Base-by-base conservation (phyloP, 2,113 vertebrate genomes). In the Bombycilla garrulus region DNA sequence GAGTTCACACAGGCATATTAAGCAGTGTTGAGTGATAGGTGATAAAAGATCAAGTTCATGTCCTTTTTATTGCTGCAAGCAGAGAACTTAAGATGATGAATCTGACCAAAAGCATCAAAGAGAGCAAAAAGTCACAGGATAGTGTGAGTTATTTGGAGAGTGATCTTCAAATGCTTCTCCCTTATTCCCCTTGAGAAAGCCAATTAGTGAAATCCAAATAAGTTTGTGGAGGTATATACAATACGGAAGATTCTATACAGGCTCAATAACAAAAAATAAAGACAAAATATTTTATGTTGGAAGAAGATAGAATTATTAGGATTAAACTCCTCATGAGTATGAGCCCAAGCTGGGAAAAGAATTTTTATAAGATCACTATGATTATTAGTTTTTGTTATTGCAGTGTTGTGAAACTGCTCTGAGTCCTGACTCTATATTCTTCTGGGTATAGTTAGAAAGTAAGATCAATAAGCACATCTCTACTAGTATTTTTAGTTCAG, bases 21-120 rank as follows among this genome's bases (percentile, higher is more conserved):
- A 81, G 47, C 5, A 60, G 70, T 83, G 92, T 35, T 88, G 95
- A 97, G 31, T 94, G 97, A 96, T 24, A 92, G 50, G 60, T 3
- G 23, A 69, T 83, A 93, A 94, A 82, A 88, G 66, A 79, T 44
- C 81, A 71, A 51, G 78, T 85, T 95, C 72, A 31, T 54, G 56
- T 87, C 20, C 16, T 88, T 96, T 95, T 61, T 80, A 26, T 51
- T 48, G 33, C 66, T 91, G 31, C 48, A 73, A 88, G 76, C 36
- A 95, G 83, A 73, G 62, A 74, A 66, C 13, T 80, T 79, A 71
- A 71, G 36, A 53, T 60, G 47, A 58, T 61, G 82, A 94, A 23
- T 81, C 40, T 71, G 57, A 77, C 81, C 58, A 66, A 93, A 88
- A 67, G 26, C 38, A 74, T 66, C 56, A 80, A 90, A 72, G 45